Conservation (phyloP, 2,888 invertebrate genomes). For the Leucophenga maculata region DNA sequence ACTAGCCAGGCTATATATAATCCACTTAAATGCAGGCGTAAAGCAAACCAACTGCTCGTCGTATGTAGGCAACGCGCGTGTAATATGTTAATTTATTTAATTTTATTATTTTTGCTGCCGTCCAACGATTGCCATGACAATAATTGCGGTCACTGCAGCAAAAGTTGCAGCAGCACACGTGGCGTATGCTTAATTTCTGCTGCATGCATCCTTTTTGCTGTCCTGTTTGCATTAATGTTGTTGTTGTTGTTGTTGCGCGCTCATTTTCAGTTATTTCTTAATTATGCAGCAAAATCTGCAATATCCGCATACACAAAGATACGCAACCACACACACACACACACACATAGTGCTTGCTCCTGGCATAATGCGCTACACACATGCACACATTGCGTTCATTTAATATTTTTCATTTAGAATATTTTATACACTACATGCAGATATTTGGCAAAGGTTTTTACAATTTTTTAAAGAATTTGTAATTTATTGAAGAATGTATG, state of each 20-base stretch:
- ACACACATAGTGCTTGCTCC: constrained; percentile 3
- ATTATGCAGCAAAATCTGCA: constrained; percentile 47
- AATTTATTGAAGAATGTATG: too few species aligned
- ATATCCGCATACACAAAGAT: neutral
- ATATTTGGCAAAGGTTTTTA: too few species aligned
- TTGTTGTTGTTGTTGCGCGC: constrained; percentile 2
- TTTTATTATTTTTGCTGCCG: constrained; percentile 28
- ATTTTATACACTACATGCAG: too few species aligned
- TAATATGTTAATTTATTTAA: constrained; percentile 29
- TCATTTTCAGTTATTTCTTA: constrained; percentile 44
- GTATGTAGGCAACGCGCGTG: constrained; percentile 21
- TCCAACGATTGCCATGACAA: constrained; percentile 14
- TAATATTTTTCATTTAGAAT: too few species aligned
- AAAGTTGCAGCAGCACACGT: constrained; percentile 28
- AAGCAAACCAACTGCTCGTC: constrained; percentile 22
- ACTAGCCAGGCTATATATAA: constrained; percentile 17
- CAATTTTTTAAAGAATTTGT: too few species aligned
- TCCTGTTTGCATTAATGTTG: neutral
- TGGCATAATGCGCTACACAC: neutral
- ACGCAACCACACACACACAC: constrained; percentile 27
- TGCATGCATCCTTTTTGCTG: neutral
- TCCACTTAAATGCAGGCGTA: neutral
- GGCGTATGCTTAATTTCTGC: constrained; percentile 46
- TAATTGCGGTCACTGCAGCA: constrained; percentile 26
- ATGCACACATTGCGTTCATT: neutral